Base-by-base conservation (phyloP, 2,113 vertebrate genomes). In the Gymnorhina tibicen region DNA sequence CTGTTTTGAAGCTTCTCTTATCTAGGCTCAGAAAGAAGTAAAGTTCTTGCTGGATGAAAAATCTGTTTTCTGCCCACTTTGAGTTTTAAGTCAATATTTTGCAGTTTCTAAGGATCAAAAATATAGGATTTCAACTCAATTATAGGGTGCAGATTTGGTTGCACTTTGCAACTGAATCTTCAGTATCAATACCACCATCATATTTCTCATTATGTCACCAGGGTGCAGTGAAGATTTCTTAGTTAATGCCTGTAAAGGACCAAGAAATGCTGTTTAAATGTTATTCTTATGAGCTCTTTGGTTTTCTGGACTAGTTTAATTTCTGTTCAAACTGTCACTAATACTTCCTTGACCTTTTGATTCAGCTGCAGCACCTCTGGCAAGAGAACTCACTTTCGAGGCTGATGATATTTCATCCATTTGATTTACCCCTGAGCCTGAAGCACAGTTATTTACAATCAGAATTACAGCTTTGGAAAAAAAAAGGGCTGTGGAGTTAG, bases 291-390 rank as follows among this genome's bases (percentile, higher is more conserved):
- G 50, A 82, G 55, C 32, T 90, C 33, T 88, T 79, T 13, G 19
- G 24, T 14, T 87, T 93, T 91, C 10, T 41, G 63, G 55, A 70
- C 63, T 67, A 55, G 23, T 64, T 88, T 94, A 27, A 89, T 85
- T 94, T 94, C 87, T 77, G 37, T 86, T 82, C 55, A 93, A 92
- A 92, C 69, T 92, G 68, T 35, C 20, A 66, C 75, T 95, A 90
- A 93, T 88, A 89, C 62, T 84, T 64, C 33, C 28, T 73, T 96
- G 95, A 96, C 93, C 96, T 97, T 97, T 92, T 42, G 91, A 80
- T 95, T 95, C 86, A 88, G 84, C 81, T 89, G 41, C 62, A 82
- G 32, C 53, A 92, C 84, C 91, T 91, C 93, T 89, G 78, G 68
- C 88, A 93, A 89, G 17, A 62, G 58, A 93, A 81, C 53, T 92